phyloP scores from a whole-genome alignment of 2,113 vertebrate species.

The Cyanocitta stelleri region DNA sequence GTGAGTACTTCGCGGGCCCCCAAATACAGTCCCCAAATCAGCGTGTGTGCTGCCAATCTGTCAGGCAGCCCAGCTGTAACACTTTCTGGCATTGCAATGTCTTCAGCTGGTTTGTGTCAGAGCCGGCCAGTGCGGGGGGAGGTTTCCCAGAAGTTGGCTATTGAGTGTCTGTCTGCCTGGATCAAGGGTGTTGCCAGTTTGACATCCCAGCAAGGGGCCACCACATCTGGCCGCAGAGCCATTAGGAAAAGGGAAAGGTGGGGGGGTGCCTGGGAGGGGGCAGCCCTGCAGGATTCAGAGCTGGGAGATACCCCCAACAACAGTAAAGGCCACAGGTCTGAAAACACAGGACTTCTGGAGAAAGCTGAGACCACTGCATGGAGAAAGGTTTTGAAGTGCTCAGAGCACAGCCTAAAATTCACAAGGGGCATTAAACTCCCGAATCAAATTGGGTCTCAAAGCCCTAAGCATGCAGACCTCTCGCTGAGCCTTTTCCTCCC shows the following conservation, averaged over 20 bases:
- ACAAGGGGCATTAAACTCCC: neutral
- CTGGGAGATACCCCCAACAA: neutral
- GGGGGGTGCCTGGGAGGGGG: neutral
- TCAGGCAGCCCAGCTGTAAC: slow-evolving; percentile 32
- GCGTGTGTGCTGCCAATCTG: slow-evolving; percentile 10
- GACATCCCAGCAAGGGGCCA: slow-evolving; percentile 44
- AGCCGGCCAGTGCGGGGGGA: slow-evolving; percentile 16
- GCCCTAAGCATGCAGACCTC: neutral
- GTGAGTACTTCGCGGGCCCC: neutral
- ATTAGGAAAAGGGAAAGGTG: neutral
- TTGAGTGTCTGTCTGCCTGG: slow-evolving; percentile 45
- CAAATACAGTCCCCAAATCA: neutral
- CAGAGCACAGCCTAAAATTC: neutral
- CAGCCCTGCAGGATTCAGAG: neutral
- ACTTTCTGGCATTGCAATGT: slow-evolving; percentile 39
- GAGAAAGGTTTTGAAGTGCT: neutral
- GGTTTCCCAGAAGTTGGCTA: slow-evolving; percentile 59
- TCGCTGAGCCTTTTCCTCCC: slow-evolving; percentile 19
- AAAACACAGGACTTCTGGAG: neutral
- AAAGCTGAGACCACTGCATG: neutral
- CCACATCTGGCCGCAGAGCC: slow-evolving; percentile 42
- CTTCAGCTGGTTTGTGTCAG: slow-evolving; percentile 63
- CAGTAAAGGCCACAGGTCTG: neutral
- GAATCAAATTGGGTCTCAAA: neutral
- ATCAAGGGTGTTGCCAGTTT: slow-evolving; percentile 49